Evolutionary conservation across 1,140 invertebrate genomes (phyloP).

Genomic region (Lordiphosa clarofinis): DNA sequence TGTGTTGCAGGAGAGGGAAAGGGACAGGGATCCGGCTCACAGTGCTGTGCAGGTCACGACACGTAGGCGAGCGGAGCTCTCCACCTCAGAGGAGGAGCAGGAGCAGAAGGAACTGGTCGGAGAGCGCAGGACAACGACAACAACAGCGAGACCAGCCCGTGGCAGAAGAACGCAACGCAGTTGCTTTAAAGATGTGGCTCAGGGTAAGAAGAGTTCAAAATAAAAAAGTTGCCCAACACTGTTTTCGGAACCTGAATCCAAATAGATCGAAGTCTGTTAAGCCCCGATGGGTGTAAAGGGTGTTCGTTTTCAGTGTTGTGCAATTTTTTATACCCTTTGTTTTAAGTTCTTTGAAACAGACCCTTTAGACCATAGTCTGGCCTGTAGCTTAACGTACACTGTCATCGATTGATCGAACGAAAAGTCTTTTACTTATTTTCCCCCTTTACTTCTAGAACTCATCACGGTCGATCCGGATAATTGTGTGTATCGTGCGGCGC

Average conservation of each 20-base stretch:
- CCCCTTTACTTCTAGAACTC: conserved; percentile 31
- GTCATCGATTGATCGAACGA: no score
- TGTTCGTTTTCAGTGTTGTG: no score
- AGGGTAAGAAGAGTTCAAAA: conserved; percentile 22
- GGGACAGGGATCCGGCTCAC: neutral
- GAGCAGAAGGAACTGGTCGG: neutral
- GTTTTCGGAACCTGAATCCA: no score
- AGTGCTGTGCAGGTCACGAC: conserved; percentile 50
- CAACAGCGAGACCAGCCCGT: conserved; percentile 20
- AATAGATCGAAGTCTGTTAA: no score
- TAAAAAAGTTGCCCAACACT: no score
- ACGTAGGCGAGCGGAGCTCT: conserved; percentile 7
- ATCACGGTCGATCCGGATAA: conserved; percentile 66
- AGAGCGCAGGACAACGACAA: conserved; percentile 2
- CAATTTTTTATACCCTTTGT: no score
- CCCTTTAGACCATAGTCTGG: no score
- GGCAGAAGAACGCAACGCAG: conserved; percentile 34
- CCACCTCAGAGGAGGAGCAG: conserved; percentile 56
- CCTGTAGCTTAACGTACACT: no score
- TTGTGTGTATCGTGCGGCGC: conserved; percentile 48
- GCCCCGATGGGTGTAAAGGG: no score
- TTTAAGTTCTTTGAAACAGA: no score
- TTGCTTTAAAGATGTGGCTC: conserved; percentile 45
- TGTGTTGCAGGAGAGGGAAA: conserved; percentile 19
- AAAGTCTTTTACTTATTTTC: no score